A percentile compares a stretch with the other conserved stretches of the same genome.
Conservation (phyloP, 2,888 invertebrate genomes). For the Meteorus cinctellus region DNA sequence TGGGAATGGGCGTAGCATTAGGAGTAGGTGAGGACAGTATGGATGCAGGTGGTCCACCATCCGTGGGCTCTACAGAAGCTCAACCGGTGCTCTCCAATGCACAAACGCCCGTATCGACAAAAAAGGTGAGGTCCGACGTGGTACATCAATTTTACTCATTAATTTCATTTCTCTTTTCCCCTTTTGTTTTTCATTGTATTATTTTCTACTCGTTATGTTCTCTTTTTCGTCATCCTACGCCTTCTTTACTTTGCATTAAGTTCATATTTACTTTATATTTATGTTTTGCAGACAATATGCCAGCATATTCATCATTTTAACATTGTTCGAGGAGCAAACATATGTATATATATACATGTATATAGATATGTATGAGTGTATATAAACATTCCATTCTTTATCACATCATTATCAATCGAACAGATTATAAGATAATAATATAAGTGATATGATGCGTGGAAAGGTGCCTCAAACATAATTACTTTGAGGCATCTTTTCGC, state of each 20-base stretch:
- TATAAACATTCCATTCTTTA: conserved; percentile 10
- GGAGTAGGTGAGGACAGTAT: conserved; percentile 72
- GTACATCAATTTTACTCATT: conserved; percentile 50
- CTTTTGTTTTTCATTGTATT: conserved; percentile 50
- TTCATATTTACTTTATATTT: conserved; percentile 47
- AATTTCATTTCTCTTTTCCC: conserved; percentile 53
- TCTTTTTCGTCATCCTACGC: conserved; percentile 49
- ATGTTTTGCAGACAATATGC: conserved; percentile 67
- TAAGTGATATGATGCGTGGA: too few relatives aligned
- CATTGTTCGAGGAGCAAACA: conserved; percentile 41
- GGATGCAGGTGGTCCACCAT: conserved; percentile 81
- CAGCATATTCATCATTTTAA: conserved; percentile 66
- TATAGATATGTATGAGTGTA: not conserved
- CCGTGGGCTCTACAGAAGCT: conserved; percentile 81
- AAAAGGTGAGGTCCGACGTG: conserved; percentile 68
- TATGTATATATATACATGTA: conserved; percentile 9
- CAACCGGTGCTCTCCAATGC: conserved; percentile 71
- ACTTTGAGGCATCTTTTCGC: too few relatives aligned
- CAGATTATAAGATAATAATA: conserved; percentile 20
- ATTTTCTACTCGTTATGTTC: conserved; percentile 23
- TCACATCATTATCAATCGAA: conserved; percentile 8
- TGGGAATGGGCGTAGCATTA: conserved; percentile 71
- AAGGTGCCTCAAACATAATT: too few relatives aligned
- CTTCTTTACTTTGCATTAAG: conserved; percentile 33
- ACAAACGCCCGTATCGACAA: conserved; percentile 71